Evolutionary conservation across 2,888 invertebrate species (phyloP).

Genomic region (Cabera pusaria): DNA sequence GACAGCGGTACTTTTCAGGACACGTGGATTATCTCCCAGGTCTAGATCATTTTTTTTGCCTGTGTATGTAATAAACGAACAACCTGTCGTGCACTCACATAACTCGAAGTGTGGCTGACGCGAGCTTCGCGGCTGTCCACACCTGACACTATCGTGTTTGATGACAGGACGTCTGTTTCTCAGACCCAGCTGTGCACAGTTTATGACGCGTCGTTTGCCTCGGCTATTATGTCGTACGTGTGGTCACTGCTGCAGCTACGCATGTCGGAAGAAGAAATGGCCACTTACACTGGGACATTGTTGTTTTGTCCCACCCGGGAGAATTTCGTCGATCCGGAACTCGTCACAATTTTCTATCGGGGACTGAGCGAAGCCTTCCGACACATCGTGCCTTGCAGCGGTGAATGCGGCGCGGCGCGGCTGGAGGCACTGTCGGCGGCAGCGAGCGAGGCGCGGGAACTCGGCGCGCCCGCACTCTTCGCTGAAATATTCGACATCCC

Average conservation of each 20-base stretch:
- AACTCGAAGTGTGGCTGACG: constrained; percentile 97
- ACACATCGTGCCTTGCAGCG: constrained; percentile 31
- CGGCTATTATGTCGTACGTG: constrained; percentile 91
- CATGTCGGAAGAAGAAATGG: constrained; percentile 95
- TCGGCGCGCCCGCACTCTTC: constrained; percentile 95
- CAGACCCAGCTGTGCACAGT: constrained; percentile 92
- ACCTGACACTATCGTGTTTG: constrained; percentile 91
- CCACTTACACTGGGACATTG: constrained; percentile 93
- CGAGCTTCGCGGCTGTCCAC: constrained; percentile 92
- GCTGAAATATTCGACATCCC: constrained; percentile 99
- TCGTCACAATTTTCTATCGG: constrained; percentile 85
- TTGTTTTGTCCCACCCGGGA: constrained; percentile 91
- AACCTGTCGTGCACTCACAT: too few species aligned
- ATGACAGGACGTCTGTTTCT: constrained; percentile 93
- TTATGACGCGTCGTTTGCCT: constrained; percentile 93
- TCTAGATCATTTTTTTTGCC: too few species aligned
- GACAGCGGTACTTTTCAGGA: too few species aligned
- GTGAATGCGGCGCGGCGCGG: constrained; percentile 44
- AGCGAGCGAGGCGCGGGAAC: constrained; percentile 87
- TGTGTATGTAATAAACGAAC: too few species aligned
- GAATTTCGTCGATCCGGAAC: constrained; percentile 88
- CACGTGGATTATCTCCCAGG: too few species aligned
- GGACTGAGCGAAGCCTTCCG: constrained; percentile 94
- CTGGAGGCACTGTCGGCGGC: constrained; percentile 53
- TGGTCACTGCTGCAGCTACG: constrained; percentile 88